These are phyloP conservation scores for Rutpela maculata DNA, from an alignment of 2,888 invertebrate species.

Conservation along the genomic window DNA sequence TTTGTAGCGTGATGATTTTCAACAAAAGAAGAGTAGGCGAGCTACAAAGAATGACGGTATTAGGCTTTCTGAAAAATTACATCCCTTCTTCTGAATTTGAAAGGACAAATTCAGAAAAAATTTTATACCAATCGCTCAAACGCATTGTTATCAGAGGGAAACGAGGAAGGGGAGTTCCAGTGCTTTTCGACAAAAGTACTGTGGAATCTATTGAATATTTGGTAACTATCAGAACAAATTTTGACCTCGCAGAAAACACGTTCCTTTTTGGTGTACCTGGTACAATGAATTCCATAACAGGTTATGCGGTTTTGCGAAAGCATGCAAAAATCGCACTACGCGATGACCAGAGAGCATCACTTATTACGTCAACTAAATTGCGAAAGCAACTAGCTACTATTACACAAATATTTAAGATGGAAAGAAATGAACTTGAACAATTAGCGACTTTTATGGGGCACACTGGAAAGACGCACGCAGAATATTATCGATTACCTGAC, in stretches of 20 bases:
- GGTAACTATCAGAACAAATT: no score
- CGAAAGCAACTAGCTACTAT: constrained; percentile 27
- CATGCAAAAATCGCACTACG: constrained; percentile 14
- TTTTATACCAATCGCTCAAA: no score
- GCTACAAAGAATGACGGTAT: not conserved
- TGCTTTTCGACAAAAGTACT: no score
- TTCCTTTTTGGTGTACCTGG: constrained; percentile 9
- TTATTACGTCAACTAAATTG: constrained; percentile 15
- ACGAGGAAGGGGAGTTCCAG: no score
- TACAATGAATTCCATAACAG: not conserved
- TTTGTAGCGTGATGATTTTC: not conserved
- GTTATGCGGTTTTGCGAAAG: constrained; percentile 7
- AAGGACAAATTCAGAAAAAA: no score
- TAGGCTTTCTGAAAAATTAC: not conserved
- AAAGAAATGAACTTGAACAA: no score
- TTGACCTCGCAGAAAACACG: not conserved
- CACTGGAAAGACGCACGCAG: constrained; percentile 40
- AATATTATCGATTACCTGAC: constrained; percentile 53
- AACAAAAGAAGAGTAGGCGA: constrained; percentile 1
- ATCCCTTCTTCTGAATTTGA: constrained; percentile 5
- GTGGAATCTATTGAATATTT: no score
- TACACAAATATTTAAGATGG: constrained; percentile 29
- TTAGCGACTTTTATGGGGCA: constrained; percentile 35
- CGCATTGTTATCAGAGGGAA: no score
- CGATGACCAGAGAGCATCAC: not conserved